A percentile compares a stretch with the other conserved stretches of the same genome.
Conservation (phyloP, 2,113 vertebrate species). For the Tyrannus savana region DNA sequence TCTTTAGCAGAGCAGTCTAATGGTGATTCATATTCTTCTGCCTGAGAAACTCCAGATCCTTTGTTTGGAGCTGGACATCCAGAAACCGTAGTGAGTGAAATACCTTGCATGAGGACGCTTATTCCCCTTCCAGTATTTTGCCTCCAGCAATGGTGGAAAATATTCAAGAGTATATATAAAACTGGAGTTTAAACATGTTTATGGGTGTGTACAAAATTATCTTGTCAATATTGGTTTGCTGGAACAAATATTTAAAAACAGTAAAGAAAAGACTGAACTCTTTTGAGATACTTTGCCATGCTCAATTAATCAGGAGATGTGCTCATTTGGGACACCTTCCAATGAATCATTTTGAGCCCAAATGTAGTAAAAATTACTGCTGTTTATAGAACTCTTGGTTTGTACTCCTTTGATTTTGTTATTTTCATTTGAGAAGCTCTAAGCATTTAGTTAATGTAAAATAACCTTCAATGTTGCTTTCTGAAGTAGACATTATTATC, state of each 20-base stretch:
- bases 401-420: background rate
- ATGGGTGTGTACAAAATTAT: background rate
- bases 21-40: background rate
- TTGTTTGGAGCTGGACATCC: background rate
- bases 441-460: background rate
- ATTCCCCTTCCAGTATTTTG: background rate
- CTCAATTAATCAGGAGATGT: background rate
- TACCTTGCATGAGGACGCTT: background rate
- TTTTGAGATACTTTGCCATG: background rate
- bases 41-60: background rate
- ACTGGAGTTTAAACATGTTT: background rate
- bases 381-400: background rate
- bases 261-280: background rate
- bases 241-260: background rate
- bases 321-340: background rate
- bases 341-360: background rate
- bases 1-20: background rate
- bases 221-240: background rate
- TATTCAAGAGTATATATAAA: background rate
- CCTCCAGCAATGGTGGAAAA: background rate
- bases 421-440: background rate
- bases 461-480: background rate
- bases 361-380: background rate
- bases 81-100: background rate
- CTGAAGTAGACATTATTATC: background rate